Evolutionary conservation across 2,113 vertebrate species (phyloP).

Genomic region (Bos javanicus): DNA sequence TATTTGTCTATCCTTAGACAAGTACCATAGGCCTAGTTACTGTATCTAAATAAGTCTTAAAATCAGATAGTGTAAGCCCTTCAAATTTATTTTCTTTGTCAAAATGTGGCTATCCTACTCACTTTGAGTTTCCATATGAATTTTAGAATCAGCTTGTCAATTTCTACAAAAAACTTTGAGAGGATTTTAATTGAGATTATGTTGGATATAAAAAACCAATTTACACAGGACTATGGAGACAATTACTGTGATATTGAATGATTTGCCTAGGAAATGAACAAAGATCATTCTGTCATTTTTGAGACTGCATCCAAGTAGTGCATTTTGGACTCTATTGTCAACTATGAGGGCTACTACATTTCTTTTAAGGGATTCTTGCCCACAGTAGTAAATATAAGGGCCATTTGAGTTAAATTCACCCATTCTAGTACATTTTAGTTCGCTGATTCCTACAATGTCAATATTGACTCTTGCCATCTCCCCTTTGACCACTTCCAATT

Average conservation of each 20-base stretch:
- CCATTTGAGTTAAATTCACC: background rate
- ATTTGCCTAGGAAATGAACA: background rate
- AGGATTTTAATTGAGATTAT: background rate
- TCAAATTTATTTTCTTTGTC: background rate
- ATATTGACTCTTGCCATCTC: background rate
- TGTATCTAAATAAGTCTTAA: background rate
- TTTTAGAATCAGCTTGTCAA: background rate
- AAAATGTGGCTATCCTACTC: background rate
- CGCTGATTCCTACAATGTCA: background rate
- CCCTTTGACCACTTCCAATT: background rate
- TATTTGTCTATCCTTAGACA: background rate
- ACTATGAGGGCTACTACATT: background rate
- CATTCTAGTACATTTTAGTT: background rate
- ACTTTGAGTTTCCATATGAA: background rate
- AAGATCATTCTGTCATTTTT: background rate
- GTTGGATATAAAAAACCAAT: background rate
- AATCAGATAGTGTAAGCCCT: background rate
- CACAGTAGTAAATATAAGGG: background rate
- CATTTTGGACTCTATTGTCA: background rate
- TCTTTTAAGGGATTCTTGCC: background rate
- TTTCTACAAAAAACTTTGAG: constrained; percentile 1
- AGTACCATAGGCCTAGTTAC: background rate
- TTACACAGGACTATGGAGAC: background rate
- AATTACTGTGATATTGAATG: background rate
- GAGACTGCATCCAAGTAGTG: background rate